A percentile compares a stretch with the other conserved stretches of the same genome.
These are phyloP conservation scores for Delia radicum DNA, from an alignment of 1,140 invertebrate genomes.

Conservation along the genomic window DNA sequence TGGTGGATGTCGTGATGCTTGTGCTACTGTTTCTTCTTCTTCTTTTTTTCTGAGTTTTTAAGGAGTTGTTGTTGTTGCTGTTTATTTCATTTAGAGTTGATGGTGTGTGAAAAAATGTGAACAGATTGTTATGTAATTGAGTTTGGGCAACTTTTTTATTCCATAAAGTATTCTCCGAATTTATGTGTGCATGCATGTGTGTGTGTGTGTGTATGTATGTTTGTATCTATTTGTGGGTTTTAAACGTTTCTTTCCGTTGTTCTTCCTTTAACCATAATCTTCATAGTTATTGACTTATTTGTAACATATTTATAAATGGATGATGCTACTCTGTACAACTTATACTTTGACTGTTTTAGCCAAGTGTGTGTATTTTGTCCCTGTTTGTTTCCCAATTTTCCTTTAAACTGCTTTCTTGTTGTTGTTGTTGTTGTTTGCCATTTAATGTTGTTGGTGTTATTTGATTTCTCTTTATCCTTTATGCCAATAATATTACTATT, in stretches of 20 bases:
- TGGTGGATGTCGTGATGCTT: neutral
- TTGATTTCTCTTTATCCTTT: too few relatives aligned
- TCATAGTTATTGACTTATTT: conserved; percentile 10
- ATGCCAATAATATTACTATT: conserved; percentile 14
- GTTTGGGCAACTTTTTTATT: conserved; percentile 36
- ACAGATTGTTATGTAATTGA: conserved; percentile 57
- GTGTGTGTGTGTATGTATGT: neutral
- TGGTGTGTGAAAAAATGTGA: conserved; percentile 56
- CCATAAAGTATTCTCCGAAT: neutral
- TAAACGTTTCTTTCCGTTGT: neutral
- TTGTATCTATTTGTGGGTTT: neutral
- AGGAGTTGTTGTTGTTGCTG: neutral
- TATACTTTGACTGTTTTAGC: too few relatives aligned
- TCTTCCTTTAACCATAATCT: conserved; percentile 10
- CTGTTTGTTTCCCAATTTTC: neutral
- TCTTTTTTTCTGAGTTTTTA: neutral
- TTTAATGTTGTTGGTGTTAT: neutral
- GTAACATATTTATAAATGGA: neutral
- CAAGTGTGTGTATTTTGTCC: neutral
- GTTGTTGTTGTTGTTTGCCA: neutral
- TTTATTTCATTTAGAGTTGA: conserved; percentile 55
- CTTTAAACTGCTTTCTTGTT: neutral
- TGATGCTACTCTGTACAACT: too few relatives aligned
- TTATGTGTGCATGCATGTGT: neutral
- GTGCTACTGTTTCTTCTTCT: neutral